A percentile compares a stretch with the other conserved stretches of the same genome.
Evolutionary conservation across 2,888 invertebrate genomes (phyloP).

Genomic region (Embidobia sp.): DNA sequence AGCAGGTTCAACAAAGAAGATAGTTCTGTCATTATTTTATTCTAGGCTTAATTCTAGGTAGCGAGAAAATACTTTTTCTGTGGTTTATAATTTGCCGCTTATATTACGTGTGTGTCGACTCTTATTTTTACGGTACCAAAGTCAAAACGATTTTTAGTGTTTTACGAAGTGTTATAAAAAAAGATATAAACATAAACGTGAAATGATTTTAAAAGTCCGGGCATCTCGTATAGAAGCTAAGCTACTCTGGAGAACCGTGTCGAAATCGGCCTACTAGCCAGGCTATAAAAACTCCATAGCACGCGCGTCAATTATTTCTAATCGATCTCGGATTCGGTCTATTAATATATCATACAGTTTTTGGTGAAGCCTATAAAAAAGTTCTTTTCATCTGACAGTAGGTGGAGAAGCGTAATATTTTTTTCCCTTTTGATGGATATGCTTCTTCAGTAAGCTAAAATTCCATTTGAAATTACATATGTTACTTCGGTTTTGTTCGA

Average conservation of each 20-base stretch:
- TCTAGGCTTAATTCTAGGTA: constrained; percentile 31
- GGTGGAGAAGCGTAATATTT: constrained; percentile 61
- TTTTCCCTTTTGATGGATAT: constrained; percentile 62
- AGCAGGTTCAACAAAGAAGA: no score
- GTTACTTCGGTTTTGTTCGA: constrained; percentile 52
- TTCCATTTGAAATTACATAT: constrained; percentile 60
- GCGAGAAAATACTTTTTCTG: constrained; percentile 33
- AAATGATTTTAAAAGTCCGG: constrained; percentile 54
- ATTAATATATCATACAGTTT: constrained; percentile 64
- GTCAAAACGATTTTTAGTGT: constrained; percentile 28
- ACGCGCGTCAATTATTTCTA: constrained; percentile 66
- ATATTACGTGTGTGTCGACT: no score
- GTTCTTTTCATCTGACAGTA: constrained; percentile 61
- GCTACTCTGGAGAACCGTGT: constrained; percentile 56
- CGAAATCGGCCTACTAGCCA: constrained; percentile 59
- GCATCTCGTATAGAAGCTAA: constrained; percentile 26
- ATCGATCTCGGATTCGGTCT: constrained; percentile 64
- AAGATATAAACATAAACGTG: constrained; percentile 49
- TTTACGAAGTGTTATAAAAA: constrained; percentile 62
- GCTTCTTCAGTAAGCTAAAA: constrained; percentile 66
- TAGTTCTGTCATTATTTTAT: no score
- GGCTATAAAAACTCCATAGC: constrained; percentile 59
- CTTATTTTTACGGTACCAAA: no score
- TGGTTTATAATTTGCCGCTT: constrained; percentile 4
- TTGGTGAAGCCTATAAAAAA: constrained; percentile 59